A percentile compares a stretch with the other conserved stretches of the same genome.
Conservation (phyloP, 2,113 vertebrate species). For the Macaca mulatta region DNA sequence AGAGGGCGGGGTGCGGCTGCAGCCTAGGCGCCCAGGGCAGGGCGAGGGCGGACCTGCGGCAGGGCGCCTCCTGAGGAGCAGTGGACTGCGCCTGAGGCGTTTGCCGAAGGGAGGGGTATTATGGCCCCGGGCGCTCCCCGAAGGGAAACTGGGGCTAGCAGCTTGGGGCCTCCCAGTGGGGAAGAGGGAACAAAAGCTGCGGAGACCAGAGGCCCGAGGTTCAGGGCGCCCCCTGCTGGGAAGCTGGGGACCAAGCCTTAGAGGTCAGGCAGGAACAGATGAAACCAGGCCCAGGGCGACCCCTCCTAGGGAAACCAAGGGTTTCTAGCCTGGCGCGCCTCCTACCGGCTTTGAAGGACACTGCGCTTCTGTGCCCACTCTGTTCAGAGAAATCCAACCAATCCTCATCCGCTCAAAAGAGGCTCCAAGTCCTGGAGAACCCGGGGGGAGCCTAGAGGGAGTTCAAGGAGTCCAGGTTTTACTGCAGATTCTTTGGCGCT, state of each 20-base stretch:
- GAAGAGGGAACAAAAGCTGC: neutral
- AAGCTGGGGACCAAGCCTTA: neutral
- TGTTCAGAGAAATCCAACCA: constrained; percentile 18
- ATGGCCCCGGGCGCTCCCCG: neutral
- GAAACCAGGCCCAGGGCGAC: neutral
- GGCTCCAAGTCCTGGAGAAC: constrained; percentile 9
- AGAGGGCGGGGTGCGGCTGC: constrained; percentile 42
- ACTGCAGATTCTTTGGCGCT: constrained; percentile 77
- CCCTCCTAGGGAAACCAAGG: neutral
- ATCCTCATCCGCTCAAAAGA: constrained; percentile 8
- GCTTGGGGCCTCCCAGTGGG: neutral
- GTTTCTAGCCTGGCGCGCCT: neutral
- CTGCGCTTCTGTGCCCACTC: neutral
- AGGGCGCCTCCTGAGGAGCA: neutral
- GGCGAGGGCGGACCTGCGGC: neutral
- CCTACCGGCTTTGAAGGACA: neutral
- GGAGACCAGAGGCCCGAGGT: neutral
- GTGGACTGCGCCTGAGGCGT: neutral
- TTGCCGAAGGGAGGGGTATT: neutral
- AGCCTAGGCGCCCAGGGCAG: constrained; percentile 35
- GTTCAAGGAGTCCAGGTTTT: constrained; percentile 68
- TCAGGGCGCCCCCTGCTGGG: constrained; percentile 24
- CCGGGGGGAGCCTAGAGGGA: constrained; percentile 18
- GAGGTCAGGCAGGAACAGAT: neutral
- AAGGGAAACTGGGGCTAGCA: neutral